Evolutionary conservation across 2,113 vertebrate genomes (phyloP), one percentile per base, ranked within the genome.

Genomic region (Melospiza melodia): DNA sequence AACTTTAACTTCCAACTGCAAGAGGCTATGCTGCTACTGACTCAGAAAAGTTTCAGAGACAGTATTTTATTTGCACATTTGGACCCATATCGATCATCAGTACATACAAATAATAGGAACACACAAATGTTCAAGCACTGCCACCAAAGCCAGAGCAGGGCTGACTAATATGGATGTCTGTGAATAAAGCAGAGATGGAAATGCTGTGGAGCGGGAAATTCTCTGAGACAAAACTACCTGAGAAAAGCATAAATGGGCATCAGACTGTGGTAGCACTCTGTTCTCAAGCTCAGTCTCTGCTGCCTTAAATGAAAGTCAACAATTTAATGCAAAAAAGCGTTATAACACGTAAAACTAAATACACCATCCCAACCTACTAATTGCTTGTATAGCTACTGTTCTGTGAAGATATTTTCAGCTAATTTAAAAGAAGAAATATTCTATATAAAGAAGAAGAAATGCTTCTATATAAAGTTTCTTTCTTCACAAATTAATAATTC

Each of bases 401-500:
- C 44, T 55, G 24, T 57, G 39, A 91, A 92, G 25, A 46, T 46
- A 61, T 44, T 91, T 90, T 87, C 61, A 65, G 31, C 23, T 78
- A 54, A 67, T 37, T 87, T 37, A 85, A 39, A 46, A 86, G 35
- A 58, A 74, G 39, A 76, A 59, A 87, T 24, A 14, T 49, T 49
- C 23, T 49, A 49, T 24, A 49, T 49, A 49, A 49, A 49, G 48
- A 49, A 49, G 48, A 24, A 49, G 23, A 24, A 49, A 7, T 31
- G 8, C 7, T 83, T 88, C 69, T 77, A 33, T 19, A 41, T n/a
- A 69, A 18, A 65, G 24, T 25, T 54, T 49, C 43, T 82, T 91
- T 95, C 37, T 48, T 89, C 37, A 43, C 18, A 82, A 33, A 82
- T 76, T 78, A 55, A 74, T 65, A 90, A 90, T n/a, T 46, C 11